A percentile compares a stretch with the other conserved stretches of the same genome.
phyloP scores from a whole-genome alignment of 2,797 vertebrate species.

The Phoeniculus purpureus region DNA sequence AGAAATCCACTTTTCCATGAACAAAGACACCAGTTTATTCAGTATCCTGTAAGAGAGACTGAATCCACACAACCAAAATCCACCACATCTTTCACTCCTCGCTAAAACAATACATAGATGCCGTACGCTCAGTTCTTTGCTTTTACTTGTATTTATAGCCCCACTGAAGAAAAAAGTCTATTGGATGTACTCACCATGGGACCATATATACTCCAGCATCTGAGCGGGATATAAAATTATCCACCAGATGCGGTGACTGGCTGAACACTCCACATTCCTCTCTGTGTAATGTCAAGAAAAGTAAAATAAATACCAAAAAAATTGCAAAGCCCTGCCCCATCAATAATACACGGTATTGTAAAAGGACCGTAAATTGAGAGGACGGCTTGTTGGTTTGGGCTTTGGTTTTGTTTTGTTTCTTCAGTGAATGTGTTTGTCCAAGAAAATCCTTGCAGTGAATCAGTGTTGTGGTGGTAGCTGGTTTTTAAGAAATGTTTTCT shows the following conservation, averaged over 20 bases:
- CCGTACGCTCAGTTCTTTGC: slow-evolving; percentile 49
- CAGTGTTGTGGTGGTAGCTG: neutral
- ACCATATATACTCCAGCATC: slow-evolving; percentile 53
- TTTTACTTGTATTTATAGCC: slow-evolving; percentile 65
- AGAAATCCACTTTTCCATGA: slow-evolving; percentile 52
- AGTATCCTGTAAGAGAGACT: slow-evolving; percentile 5
- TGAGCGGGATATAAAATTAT: slow-evolving; percentile 31
- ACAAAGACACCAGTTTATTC: slow-evolving; percentile 54
- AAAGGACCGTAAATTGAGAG: slow-evolving; percentile 55
- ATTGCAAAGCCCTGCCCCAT: slow-evolving; percentile 25
- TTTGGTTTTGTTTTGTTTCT: slow-evolving; percentile 56
- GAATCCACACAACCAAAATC: slow-evolving; percentile 27
- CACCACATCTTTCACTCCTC: slow-evolving; percentile 36
- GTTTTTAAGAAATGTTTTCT: neutral
- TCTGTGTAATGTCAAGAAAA: slow-evolving; percentile 27
- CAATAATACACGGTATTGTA: slow-evolving; percentile 49
- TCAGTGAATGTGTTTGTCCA: slow-evolving; percentile 30
- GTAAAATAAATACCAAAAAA: neutral
- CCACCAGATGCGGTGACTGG: slow-evolving; percentile 9
- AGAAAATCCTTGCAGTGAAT: slow-evolving; percentile 46
- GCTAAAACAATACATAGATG: slow-evolving; percentile 48
- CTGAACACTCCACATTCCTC: neutral
- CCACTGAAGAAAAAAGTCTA: slow-evolving; percentile 46
- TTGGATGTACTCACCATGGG: slow-evolving; percentile 28
- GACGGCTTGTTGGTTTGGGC: slow-evolving; percentile 59